These are phyloP conservation scores for Tipula vernalis DNA, from an alignment of 2,888 invertebrate species.

Conservation along the genomic window DNA sequence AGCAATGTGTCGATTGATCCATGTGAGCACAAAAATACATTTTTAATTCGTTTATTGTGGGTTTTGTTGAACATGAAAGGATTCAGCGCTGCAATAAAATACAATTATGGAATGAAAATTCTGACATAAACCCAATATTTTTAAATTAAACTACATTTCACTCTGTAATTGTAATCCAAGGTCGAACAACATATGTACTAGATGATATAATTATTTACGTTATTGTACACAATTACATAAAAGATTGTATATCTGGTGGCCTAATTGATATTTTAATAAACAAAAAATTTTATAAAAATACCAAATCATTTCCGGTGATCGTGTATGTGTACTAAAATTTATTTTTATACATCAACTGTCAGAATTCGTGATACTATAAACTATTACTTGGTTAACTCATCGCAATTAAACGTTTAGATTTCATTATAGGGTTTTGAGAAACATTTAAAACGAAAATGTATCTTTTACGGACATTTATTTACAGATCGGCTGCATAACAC, in stretches of 20 bases:
- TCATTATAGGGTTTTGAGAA: too few species aligned
- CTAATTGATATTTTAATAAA: neutral
- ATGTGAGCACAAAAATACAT: constrained; percentile 10
- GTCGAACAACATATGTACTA: neutral
- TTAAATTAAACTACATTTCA: neutral
- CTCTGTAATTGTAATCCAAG: neutral
- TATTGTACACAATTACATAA: neutral
- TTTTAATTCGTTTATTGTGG: constrained; percentile 6
- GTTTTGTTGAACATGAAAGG: neutral
- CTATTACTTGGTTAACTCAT: too few species aligned
- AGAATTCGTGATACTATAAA: neutral
- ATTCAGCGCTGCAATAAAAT: neutral
- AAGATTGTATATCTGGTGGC: neutral
- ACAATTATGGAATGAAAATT: neutral
- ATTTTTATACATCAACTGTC: neutral
- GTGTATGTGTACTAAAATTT: neutral
- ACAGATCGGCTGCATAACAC: too few species aligned
- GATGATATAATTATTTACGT: neutral
- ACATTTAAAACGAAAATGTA: too few species aligned
- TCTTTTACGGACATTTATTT: too few species aligned
- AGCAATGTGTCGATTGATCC: neutral
- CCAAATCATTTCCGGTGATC: neutral
- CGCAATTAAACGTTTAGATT: too few species aligned
- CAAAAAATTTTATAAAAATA: neutral
- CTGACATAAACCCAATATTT: neutral